Conservation (phyloP, 1,140 invertebrate genomes). For the Scaptomyza montana region DNA sequence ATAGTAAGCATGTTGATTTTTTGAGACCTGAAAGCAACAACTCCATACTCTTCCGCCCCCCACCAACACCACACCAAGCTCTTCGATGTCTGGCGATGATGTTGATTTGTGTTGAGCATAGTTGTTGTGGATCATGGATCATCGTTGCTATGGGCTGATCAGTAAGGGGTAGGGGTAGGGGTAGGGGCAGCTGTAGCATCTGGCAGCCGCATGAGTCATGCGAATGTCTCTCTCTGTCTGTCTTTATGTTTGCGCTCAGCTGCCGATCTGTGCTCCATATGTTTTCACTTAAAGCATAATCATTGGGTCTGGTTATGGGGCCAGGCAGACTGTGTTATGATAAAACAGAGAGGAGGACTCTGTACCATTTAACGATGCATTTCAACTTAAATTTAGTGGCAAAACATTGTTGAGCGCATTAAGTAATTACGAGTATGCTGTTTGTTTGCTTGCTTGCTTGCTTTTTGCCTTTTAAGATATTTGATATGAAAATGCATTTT, state of each 20-base stretch:
- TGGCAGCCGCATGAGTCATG: conserved; percentile 43
- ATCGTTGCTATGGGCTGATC: neutral
- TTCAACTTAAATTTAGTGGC: conserved; percentile 60
- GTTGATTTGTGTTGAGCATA: neutral
- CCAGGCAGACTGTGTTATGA: neutral
- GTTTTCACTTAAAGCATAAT: conserved; percentile 66
- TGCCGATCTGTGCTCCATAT: conserved; percentile 54
- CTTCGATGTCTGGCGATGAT: conserved; percentile 10
- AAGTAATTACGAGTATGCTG: conserved; percentile 46
- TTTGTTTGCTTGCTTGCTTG: conserved; percentile 18
- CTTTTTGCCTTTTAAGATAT: neutral
- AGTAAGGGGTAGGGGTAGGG: neutral
- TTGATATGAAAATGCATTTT: conserved; percentile 26
- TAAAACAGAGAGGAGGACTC: neutral
- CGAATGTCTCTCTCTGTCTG: conserved; percentile 8
- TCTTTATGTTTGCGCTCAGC: neutral
- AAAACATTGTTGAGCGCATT: conserved; percentile 58
- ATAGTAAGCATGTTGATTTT: conserved; percentile 15
- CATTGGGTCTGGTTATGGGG: conserved; percentile 14
- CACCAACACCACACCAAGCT: neutral
- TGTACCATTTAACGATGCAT: conserved; percentile 52
- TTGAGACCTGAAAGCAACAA: neutral
- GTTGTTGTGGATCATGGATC: neutral
- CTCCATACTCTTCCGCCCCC: neutral
- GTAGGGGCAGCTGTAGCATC: conserved; percentile 35